Conservation (phyloP, 2,888 invertebrate species). For the Toxonevra muliebris region DNA sequence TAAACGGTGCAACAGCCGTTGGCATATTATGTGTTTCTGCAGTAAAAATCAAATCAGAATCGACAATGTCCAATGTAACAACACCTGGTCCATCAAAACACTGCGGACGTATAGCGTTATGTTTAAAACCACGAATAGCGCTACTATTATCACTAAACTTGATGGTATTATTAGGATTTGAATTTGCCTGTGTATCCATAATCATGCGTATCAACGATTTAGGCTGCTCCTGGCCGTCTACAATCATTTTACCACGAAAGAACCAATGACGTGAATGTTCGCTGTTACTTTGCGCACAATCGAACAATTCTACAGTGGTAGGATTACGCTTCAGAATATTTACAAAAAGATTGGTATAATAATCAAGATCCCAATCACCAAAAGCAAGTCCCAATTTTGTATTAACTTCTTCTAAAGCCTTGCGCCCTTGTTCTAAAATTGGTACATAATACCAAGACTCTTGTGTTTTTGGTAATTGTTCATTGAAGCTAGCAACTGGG, state of each 20-base stretch:
- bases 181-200: constrained; percentile 83
- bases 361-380: constrained; percentile 91
- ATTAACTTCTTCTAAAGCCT: constrained; percentile 85
- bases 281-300: constrained; percentile 97
- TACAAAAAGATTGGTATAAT: constrained; percentile 86
- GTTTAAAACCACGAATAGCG: constrained; percentile 85
- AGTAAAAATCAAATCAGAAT: constrained; percentile 93
- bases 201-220: constrained; percentile 93
- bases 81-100: constrained; percentile 70
- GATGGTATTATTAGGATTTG: constrained; percentile 94
- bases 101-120: constrained; percentile 75
- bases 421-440: constrained; percentile 77
- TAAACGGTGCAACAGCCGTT: constrained; percentile 96
- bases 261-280: constrained; percentile 99
- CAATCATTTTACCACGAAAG: constrained; percentile 88
- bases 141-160: constrained; percentile 98
- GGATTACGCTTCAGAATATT: constrained; percentile 88
- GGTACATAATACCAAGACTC: constrained; percentile 87
- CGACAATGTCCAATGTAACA: constrained; percentile 70
- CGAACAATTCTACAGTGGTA: constrained; percentile 97
- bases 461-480: constrained; percentile 72
- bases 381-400: constrained; percentile 86
- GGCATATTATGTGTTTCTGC: constrained; percentile 99
- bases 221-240: constrained; percentile 81
- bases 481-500: constrained; percentile 74